Conservation (phyloP, 1,140 invertebrate genomes). For the Wasmannia auropunctata region DNA sequence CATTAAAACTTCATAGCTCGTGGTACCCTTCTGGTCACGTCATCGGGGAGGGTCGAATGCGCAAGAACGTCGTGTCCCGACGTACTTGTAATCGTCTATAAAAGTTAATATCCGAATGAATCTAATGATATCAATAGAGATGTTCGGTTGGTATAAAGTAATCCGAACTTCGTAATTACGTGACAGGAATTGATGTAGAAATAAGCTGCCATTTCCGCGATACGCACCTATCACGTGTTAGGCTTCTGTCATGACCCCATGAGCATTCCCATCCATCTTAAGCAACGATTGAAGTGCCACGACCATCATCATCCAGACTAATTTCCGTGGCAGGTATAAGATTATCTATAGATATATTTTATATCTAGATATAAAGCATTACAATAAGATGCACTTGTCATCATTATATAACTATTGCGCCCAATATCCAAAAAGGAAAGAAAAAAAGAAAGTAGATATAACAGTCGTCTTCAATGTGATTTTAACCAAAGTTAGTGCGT, state of each 20-base stretch:
- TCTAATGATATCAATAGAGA: constrained; percentile 14
- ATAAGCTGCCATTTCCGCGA: constrained; percentile 5
- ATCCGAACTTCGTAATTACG: constrained; percentile 42
- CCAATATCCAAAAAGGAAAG: neutral
- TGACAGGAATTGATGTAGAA: constrained; percentile 21
- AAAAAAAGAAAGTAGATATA: neutral
- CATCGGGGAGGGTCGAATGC: constrained; percentile 8
- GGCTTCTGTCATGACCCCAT: neutral
- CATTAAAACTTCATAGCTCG: constrained; percentile 21
- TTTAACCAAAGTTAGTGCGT: neutral
- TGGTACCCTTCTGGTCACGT: neutral
- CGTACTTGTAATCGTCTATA: constrained; percentile 6
- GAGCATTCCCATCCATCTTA: neutral
- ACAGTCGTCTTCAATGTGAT: neutral
- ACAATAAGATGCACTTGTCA: neutral
- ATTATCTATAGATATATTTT: too few relatives aligned
- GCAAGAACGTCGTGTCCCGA: constrained; percentile 17
- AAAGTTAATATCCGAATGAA: constrained; percentile 36
- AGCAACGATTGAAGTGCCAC: constrained; percentile 4
- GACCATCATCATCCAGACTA: neutral
- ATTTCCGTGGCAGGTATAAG: neutral
- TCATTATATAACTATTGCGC: neutral
- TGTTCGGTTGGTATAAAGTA: constrained; percentile 25
- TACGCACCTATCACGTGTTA: constrained; percentile 39
- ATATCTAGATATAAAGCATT: neutral